phyloP scores from a whole-genome alignment of 2,888 invertebrate genomes.

The Parelbella ahira region DNA sequence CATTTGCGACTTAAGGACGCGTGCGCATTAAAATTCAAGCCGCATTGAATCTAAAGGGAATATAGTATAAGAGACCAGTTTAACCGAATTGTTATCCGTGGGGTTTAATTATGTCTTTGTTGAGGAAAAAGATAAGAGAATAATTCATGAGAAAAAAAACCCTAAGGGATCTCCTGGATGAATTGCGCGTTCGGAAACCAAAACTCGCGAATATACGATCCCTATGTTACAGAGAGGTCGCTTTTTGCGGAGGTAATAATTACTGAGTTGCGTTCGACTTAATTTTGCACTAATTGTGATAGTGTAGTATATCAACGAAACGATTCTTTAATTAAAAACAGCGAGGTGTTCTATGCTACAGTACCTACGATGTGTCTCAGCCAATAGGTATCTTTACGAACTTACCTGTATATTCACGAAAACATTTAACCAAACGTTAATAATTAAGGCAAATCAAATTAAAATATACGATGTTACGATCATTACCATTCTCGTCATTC shows the following conservation, averaged over 20 bases:
- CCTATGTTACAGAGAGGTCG: not conserved
- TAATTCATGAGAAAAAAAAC: slow-evolving; percentile 49
- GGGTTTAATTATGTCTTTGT: slow-evolving; percentile 70
- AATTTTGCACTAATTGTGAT: not conserved
- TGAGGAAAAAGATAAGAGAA: slow-evolving; percentile 45
- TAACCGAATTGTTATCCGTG: slow-evolving; percentile 54
- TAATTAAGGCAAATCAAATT: no score
- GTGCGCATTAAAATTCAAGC: slow-evolving; percentile 41
- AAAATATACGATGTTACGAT: no score
- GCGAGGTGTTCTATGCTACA: no score
- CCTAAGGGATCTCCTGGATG: slow-evolving; percentile 37
- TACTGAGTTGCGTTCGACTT: no score
- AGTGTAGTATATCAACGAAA: no score
- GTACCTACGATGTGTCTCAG: no score
- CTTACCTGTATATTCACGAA: no score
- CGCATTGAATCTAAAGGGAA: slow-evolving; percentile 49
- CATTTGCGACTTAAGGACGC: slow-evolving; percentile 34
- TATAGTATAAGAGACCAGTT: slow-evolving; percentile 44
- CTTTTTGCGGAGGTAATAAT: no score
- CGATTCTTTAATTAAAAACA: no score
- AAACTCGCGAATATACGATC: not conserved
- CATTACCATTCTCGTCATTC: no score
- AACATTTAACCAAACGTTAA: no score
- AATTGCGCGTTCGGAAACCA: slow-evolving; percentile 29
- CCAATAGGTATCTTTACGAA: no score